Evolutionary conservation across 1,140 invertebrate species (phyloP).

Genomic region (Trachymyrmex septentrionalis): DNA sequence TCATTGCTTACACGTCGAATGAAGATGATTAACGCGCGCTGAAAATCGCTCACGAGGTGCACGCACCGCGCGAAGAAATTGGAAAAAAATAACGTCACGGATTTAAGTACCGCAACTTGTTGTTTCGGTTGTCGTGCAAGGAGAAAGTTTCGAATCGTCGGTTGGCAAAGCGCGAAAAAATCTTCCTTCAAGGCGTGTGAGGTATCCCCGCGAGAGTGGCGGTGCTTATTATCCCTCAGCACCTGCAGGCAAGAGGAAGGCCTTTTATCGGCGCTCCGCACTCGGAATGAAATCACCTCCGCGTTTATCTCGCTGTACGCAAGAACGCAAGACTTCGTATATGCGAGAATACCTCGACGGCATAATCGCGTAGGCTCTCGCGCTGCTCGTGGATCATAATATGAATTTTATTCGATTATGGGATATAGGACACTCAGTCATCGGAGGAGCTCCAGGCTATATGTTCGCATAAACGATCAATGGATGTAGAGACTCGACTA

Average conservation of each 20-base stretch:
- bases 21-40: background rate
- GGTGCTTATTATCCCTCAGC: constrained; percentile 64
- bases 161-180: constrained; percentile 45
- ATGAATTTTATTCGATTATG: constrained; percentile 55
- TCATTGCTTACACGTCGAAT: background rate
- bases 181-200: constrained; percentile 35
- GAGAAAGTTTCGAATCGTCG: constrained; percentile 53
- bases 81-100: constrained; percentile 19
- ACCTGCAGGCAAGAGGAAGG: constrained; percentile 61
- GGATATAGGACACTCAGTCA: constrained; percentile 41
- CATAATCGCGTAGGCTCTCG: constrained; percentile 42
- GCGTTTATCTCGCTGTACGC: constrained; percentile 44
- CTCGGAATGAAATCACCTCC: constrained; percentile 60
- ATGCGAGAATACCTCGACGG: constrained; percentile 23
- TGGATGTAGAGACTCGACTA: constrained; percentile 1
- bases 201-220: constrained; percentile 17
- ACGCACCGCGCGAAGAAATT: constrained; percentile 10
- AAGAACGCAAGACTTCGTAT: constrained; percentile 25
- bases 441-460: background rate
- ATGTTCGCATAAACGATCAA: constrained; percentile 45
- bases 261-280: constrained; percentile 59
- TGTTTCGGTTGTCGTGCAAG: constrained; percentile 32
- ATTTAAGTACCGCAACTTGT: constrained; percentile 14
- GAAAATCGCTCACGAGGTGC: constrained; percentile 1
- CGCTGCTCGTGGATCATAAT: constrained; percentile 43